A percentile compares a stretch with the other conserved stretches of the same genome.
Conservation (phyloP, 2,113 vertebrate genomes). For the Phyllostomus discolor region DNA sequence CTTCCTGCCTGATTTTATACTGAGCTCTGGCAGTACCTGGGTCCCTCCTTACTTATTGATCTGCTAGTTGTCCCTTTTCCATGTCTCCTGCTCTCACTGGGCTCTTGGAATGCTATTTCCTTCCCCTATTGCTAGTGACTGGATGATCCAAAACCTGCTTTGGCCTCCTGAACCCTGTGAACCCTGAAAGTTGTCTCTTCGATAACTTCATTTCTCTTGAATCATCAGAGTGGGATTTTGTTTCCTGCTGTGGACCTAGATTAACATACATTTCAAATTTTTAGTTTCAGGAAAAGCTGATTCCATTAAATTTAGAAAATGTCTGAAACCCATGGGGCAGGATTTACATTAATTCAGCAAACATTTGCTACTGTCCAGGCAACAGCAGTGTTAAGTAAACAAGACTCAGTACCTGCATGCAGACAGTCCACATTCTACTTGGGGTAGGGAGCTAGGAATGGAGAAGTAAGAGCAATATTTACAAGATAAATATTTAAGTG, state of each 20-base stretch:
- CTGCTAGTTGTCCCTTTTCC: not conserved
- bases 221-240: not conserved
- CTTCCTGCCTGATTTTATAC: not conserved
- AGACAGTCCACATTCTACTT: not conserved
- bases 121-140: not conserved
- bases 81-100: too few species aligned
- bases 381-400: not conserved
- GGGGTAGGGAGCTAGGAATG: not conserved
- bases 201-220: not conserved
- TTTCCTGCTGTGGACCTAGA: not conserved
- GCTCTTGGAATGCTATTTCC: not conserved
- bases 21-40: not conserved
- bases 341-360: conserved; percentile 22
- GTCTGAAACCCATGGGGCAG: not conserved
- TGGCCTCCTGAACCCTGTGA: not conserved
- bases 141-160: too few species aligned
- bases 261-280: not conserved
- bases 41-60: not conserved
- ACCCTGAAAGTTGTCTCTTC: not conserved
- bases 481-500: not conserved
- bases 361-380: not conserved
- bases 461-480: not conserved
- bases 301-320: not conserved
- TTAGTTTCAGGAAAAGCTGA: not conserved
- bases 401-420: not conserved